Base-by-base conservation (phyloP, 2,797 vertebrate genomes). In the Naso thynnoides region DNA sequence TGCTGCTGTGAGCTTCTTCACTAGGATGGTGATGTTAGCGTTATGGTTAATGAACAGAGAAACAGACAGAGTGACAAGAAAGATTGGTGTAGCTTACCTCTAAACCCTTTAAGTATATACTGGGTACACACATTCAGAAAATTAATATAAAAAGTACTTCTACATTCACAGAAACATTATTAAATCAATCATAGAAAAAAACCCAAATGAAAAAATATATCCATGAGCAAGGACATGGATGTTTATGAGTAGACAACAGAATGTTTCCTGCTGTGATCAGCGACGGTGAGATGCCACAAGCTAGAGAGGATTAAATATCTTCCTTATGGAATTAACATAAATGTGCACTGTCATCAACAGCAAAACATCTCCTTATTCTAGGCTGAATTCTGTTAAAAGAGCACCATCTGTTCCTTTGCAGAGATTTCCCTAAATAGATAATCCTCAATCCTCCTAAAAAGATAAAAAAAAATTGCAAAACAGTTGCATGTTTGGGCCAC, bases 371-470 rank as follows among this genome's bases (percentile, higher is more conserved):
- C 67, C 61, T 82, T 73, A 73, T 66, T 84, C 27, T 49, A 23
- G 23, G 53, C 14, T 63, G 48, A 71, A 76, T 65, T 77, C 24
- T 70, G 61, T 13, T 54, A 76, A 90, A 79, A 54, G 61, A 78
- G 48, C 68, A 73, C 86, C 89, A 91, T 91, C 88, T 92, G 91
- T 55, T 81, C 57, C 58, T 66, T 48, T 74, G 70, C 75, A 63
- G 71, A 89, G 85, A 91, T 86, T 84, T 88, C 76, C 64, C 79
- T 79, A 79, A 87, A 90, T 19, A 86, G 76, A 88, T 92, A 88
- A 93, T 92, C 90, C 86, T 64, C 47, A 64, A 73, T 77, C 76
- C 78, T 69, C 29, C 50, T 14, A 14, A 41, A 82, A 64, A 67
- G 27, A 57, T 1, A 41, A 2, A 56, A 79, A 41, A 2, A 56